Evolutionary conservation across 2,888 invertebrate genomes (phyloP), one percentile per base, ranked within the genome.

Genomic region (Euzophera pinguis): DNA sequence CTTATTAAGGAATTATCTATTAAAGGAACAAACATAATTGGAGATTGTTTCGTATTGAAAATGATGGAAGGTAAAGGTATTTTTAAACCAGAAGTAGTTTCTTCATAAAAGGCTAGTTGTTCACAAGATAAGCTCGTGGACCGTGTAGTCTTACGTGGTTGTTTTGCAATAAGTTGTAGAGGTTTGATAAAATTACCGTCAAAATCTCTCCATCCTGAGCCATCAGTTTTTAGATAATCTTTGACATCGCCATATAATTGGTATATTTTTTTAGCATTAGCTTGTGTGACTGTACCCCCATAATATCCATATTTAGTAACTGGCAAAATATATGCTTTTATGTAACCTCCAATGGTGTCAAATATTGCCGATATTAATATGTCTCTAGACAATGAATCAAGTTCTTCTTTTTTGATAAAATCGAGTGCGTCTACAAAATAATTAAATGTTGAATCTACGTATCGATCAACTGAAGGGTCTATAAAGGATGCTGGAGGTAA

Each of bases 21-120:
- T 50, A 93, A 86, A 0, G 94, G 94, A 17, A 94, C 63, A 49
- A 93, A 93, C 65, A 94, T 91, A n/a, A 91, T 85, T 27, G 84
- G 81, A 0, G 91, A 86, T n/a, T 82, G 69, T 1, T 32, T 4
- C 2, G 69, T 63, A 41, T 87, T 81, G 75, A 93, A 92, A 62
- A 92, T 92, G 34, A 94, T 86, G 57, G 89, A 89, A 0, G 94
- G 94, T 37, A 93, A 71, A 0, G 93, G 92, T 42, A 93, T 75
- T 16, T 68, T 60, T 9, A 81, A 56, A 8, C 77, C 79, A 10
- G 55, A 49, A 0, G 63, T 53, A 8, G 71, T 71, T 49, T 75
- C 82, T 61, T 83, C 78, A 34, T 77, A 80, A 53, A 74, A 84
- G 0, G 78, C 73, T 37, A 89, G 58, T 50, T 67, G 52, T 1